Conservation (phyloP, 2,888 invertebrate genomes). For the Plebejus melissa region DNA sequence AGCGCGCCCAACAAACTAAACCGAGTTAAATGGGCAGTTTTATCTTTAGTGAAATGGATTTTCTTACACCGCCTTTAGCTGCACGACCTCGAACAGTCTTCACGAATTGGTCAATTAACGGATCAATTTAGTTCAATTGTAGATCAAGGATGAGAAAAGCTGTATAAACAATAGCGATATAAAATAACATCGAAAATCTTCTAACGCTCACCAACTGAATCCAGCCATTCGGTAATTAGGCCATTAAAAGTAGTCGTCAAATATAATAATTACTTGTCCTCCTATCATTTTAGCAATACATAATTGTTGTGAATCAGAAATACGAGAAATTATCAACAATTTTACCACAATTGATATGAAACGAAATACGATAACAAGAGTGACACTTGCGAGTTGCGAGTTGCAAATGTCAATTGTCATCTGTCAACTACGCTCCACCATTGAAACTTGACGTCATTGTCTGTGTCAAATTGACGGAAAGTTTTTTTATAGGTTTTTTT, state of each 20-base stretch:
- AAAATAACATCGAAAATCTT: conserved; percentile 46
- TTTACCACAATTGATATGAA: conserved; percentile 32
- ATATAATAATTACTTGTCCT: conserved; percentile 46
- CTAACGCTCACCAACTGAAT: conserved; percentile 74
- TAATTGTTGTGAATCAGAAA: conserved; percentile 40
- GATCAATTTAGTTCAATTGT: conserved; percentile 39
- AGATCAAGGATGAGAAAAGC: conserved; percentile 47
- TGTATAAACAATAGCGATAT: conserved; percentile 55
- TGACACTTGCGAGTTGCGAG: conserved; percentile 24
- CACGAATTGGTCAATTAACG: conserved; percentile 46
- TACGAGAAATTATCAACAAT: conserved; percentile 33
- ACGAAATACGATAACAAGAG: conserved; percentile 30
- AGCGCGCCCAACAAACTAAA: not conserved
- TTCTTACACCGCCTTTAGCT: not conserved
- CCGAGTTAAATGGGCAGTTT: not conserved
- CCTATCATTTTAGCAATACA: conserved; percentile 47
- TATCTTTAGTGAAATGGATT: conserved; percentile 15
- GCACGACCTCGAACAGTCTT: conserved; percentile 16
- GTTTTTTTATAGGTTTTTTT: not conserved
- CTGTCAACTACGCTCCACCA: not conserved
- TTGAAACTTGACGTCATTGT: not conserved
- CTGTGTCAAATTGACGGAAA: not conserved
- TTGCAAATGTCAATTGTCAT: not conserved
- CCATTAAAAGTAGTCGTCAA: conserved; percentile 66
- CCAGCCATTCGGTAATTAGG: conserved; percentile 79